These are phyloP conservation scores for Quiscalus mexicanus DNA, from an alignment of 2,113 vertebrate species.

Conservation along the genomic window DNA sequence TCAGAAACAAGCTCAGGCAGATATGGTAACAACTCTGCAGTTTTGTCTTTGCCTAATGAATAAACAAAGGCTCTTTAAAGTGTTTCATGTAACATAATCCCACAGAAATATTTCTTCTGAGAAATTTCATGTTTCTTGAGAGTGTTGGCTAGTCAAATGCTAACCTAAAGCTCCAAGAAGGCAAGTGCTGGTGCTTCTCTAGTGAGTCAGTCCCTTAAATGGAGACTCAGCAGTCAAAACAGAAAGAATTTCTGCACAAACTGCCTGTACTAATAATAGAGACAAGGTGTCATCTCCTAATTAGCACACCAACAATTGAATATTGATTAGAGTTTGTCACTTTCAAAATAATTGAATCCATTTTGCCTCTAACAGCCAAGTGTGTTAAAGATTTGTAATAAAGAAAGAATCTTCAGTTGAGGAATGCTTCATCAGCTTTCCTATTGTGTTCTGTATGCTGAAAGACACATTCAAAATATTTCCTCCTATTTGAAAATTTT, in stretches of 20 bases:
- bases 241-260: slow-evolving; percentile 49
- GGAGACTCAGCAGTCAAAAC: slow-evolving; percentile 53
- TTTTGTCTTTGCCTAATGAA: neutral
- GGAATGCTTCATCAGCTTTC: slow-evolving; percentile 56
- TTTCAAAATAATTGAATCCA: slow-evolving; percentile 67
- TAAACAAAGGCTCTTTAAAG: neutral
- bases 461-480: slow-evolving; percentile 43
- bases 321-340: slow-evolving; percentile 77
- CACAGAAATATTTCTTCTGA: neutral
- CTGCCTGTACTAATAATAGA: slow-evolving; percentile 57
- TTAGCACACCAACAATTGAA: slow-evolving; percentile 75
- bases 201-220: neutral
- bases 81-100: neutral
- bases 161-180: neutral
- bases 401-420: slow-evolving; percentile 48
- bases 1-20: neutral
- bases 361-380: neutral
- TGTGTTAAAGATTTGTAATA: slow-evolving; percentile 14
- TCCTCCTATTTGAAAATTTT: neutral
- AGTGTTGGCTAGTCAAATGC: neutral
- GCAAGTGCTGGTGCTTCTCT: neutral
- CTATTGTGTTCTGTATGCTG: neutral
- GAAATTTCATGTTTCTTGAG: neutral
- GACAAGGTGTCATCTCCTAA: slow-evolving; percentile 68
- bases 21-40: neutral